Evolutionary conservation across 2,888 invertebrate genomes (phyloP).

Genomic region (Meandrusa payeni): DNA sequence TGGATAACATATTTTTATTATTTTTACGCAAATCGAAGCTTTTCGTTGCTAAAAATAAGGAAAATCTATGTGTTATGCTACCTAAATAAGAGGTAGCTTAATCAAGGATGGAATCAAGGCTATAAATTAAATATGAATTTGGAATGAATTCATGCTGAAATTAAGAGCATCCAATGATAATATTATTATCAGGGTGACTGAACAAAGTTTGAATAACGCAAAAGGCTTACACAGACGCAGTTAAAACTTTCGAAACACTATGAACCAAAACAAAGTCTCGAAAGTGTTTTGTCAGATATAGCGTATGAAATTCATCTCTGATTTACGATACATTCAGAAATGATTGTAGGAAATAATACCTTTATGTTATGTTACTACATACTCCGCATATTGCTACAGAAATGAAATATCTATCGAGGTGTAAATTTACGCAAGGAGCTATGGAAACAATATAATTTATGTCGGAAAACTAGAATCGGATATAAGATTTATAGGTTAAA

Average conservation of each 20-base stretch:
- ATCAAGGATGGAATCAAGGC: neutral
- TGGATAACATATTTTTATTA: slow-evolving; percentile 12
- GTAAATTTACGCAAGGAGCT: slow-evolving; percentile 15
- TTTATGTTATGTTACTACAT: slow-evolving; percentile 20
- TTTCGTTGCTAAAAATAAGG: neutral
- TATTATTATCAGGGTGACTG: slow-evolving; percentile 36
- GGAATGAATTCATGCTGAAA: neutral
- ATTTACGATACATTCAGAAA: slow-evolving; percentile 34
- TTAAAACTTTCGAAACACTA: slow-evolving; percentile 41
- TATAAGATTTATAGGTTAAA: slow-evolving; percentile 7
- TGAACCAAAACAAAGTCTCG: slow-evolving; percentile 40
- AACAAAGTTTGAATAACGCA: slow-evolving; percentile 42
- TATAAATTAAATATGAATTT: neutral
- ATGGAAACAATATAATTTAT: slow-evolving; percentile 13
- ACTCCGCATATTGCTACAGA: slow-evolving; percentile 24
- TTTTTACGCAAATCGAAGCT: neutral
- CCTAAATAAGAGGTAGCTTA: neutral
- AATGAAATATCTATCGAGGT: slow-evolving; percentile 7
- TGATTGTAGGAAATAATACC: slow-evolving; percentile 16
- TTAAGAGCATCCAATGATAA: slow-evolving; percentile 25
- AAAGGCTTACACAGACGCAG: slow-evolving; percentile 35
- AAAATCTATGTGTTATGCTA: neutral
- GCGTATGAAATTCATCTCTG: slow-evolving; percentile 29
- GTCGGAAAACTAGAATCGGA: slow-evolving; percentile 2
- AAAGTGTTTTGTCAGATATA: slow-evolving; percentile 29